phyloP scores from a whole-genome alignment of 1,140 invertebrate species.

The Bombus picipes region DNA sequence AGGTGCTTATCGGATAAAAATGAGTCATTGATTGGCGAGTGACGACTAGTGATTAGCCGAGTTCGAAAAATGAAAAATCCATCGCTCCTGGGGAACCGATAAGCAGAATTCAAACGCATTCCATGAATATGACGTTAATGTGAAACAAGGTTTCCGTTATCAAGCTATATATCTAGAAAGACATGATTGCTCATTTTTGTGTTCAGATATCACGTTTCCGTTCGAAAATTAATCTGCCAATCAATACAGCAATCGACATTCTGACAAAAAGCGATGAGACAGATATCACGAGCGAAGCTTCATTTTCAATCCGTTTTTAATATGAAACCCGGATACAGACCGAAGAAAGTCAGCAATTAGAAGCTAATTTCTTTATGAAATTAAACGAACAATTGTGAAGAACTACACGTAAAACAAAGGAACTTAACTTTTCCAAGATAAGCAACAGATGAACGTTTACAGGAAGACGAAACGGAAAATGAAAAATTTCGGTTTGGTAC shows the following conservation, averaged over 20 bases:
- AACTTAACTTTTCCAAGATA: too few relatives aligned
- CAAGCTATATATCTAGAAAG: not conserved
- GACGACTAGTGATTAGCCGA: conserved; percentile 20
- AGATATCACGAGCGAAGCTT: not conserved
- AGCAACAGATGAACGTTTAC: too few relatives aligned
- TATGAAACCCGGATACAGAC: too few relatives aligned
- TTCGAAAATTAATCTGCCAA: not conserved
- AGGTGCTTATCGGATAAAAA: not conserved
- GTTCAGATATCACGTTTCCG: not conserved
- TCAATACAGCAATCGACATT: not conserved
- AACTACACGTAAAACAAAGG: too few relatives aligned
- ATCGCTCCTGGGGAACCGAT: not conserved
- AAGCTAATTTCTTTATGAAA: too few relatives aligned
- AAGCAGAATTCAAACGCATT: not conserved
- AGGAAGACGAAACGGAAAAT: too few relatives aligned
- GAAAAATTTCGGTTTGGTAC: too few relatives aligned
- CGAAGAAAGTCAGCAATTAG: too few relatives aligned
- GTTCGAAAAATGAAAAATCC: not conserved
- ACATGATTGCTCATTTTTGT: not conserved
- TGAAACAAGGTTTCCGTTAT: not conserved
- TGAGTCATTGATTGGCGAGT: conserved; percentile 17
- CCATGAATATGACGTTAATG: not conserved
- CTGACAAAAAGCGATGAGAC: not conserved
- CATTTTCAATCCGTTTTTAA: not conserved
- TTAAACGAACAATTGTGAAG: too few relatives aligned